phyloP scores from a whole-genome alignment of 2,888 invertebrate genomes.

The Caenorhabditis sinica region DNA sequence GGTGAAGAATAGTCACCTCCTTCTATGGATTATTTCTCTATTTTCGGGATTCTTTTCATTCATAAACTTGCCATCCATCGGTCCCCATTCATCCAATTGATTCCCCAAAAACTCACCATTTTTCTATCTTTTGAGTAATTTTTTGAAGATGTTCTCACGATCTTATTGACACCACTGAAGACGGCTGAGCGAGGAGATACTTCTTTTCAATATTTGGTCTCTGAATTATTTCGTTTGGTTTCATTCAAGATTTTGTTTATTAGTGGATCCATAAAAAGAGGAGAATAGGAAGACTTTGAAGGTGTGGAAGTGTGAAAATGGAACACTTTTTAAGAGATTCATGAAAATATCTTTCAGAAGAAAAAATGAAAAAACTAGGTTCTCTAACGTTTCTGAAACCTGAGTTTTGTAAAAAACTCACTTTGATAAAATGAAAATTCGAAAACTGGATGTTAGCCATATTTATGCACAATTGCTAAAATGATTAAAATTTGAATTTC shows the following conservation, averaged over 20 bases:
- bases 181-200: not conserved
- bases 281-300: slow-evolving; percentile 11
- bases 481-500: no score
- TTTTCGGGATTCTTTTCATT: slow-evolving; percentile 7
- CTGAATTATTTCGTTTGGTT: slow-evolving; percentile 39
- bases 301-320: not conserved
- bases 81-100: slow-evolving; percentile 9
- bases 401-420: no score
- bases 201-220: slow-evolving; percentile 14
- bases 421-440: no score
- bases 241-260: slow-evolving; percentile 12
- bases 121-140: not conserved
- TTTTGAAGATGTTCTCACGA: slow-evolving; percentile 18
- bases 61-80: no score
- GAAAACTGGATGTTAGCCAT: no score
- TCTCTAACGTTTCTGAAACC: no score
- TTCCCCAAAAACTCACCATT: slow-evolving; percentile 9
- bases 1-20: not conserved
- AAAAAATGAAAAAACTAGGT: no score
- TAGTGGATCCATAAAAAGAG: not conserved
- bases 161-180: slow-evolving; percentile 1
- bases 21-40: slow-evolving; percentile 23
- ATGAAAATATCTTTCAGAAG: no score
- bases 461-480: no score
- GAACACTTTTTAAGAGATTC: not conserved